phyloP scores from a whole-genome alignment of 2,113 vertebrate genomes.

The Muntiacus reevesi region DNA sequence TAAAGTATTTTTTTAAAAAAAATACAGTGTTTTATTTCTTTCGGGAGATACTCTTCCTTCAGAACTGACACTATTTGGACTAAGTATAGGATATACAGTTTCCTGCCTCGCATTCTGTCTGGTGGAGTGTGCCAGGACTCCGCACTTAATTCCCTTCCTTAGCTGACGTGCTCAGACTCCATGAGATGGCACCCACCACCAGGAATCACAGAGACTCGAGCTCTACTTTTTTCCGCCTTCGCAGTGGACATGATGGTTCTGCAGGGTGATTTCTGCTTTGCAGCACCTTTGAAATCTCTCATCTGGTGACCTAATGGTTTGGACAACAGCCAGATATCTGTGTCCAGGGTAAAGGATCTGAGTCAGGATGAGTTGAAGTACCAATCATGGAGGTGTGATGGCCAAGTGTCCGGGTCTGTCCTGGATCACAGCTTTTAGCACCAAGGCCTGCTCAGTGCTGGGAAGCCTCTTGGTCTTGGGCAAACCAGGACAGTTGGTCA shows the following conservation, averaged over 20 bases:
- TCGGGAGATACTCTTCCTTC: background rate
- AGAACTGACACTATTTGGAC: background rate
- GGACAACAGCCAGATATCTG: background rate
- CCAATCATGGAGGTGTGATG: fast-evolving
- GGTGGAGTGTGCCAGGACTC: fast-evolving
- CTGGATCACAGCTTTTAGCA: fast-evolving
- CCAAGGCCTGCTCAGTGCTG: fast-evolving
- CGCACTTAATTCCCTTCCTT: background rate
- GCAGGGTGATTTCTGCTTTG: background rate
- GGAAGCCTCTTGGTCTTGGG: background rate
- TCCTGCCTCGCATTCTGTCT: background rate
- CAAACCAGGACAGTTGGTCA: fast-evolving
- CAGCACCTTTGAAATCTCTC: background rate
- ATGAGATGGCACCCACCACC: fast-evolving
- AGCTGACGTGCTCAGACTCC: background rate
- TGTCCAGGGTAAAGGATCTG: background rate
- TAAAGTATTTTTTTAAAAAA: background rate
- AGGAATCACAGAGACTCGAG: background rate
- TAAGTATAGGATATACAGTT: background rate
- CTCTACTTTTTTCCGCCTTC: fast-evolving
- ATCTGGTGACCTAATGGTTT: background rate
- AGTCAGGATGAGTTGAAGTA: background rate
- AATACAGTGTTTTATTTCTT: background rate
- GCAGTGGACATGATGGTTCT: fast-evolving
- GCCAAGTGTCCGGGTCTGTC: fast-evolving